A percentile compares a stretch with the other conserved stretches of the same genome.
phyloP scores from a whole-genome alignment of 2,888 invertebrate genomes.

The Mythimna lalbum region DNA sequence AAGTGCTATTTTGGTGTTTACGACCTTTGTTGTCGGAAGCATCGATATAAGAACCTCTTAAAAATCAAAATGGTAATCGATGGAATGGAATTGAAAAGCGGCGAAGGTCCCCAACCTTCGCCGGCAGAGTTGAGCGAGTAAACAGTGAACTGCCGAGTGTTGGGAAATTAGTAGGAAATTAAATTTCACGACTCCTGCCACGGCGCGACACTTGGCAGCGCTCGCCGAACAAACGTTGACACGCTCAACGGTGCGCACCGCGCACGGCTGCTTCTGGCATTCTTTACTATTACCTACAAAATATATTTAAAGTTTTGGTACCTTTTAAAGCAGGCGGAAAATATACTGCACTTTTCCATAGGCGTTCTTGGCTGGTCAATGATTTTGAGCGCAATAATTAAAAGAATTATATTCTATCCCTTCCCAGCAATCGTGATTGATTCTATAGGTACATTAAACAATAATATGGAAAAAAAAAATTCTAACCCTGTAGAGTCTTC shows the following conservation, averaged over 20 bases:
- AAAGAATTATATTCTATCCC: background rate
- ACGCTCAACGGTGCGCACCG: conserved; percentile 18
- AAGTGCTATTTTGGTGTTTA: too few relatives aligned
- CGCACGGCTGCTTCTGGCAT: conserved; percentile 20
- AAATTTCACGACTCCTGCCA: conserved; percentile 72
- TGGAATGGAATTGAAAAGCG: conserved; percentile 62
- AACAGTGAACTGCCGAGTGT: conserved; percentile 67
- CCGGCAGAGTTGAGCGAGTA: conserved; percentile 59
- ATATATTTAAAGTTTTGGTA: conserved; percentile 14
- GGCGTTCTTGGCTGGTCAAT: background rate
- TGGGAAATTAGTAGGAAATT: conserved; percentile 81
- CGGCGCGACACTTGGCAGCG: conserved; percentile 61
- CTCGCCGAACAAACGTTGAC: conserved; percentile 61
- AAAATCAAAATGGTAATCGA: conserved; percentile 64
- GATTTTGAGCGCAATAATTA: background rate
- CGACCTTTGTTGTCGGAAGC: too few relatives aligned
- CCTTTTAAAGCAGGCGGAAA: background rate
- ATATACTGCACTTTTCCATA: background rate
- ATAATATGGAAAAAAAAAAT: too few relatives aligned
- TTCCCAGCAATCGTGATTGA: background rate
- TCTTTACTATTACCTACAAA: conserved; percentile 9
- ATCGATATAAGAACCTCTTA: conserved; percentile 14
- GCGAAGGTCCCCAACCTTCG: conserved; percentile 32
- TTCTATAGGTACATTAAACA: background rate
- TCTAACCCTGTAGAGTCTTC: too few relatives aligned